Percentiles rank a stretch among this genome's conserved stretches.
Conservation (phyloP, 2,888 invertebrate species). For the Drosophila sordidula region DNA sequence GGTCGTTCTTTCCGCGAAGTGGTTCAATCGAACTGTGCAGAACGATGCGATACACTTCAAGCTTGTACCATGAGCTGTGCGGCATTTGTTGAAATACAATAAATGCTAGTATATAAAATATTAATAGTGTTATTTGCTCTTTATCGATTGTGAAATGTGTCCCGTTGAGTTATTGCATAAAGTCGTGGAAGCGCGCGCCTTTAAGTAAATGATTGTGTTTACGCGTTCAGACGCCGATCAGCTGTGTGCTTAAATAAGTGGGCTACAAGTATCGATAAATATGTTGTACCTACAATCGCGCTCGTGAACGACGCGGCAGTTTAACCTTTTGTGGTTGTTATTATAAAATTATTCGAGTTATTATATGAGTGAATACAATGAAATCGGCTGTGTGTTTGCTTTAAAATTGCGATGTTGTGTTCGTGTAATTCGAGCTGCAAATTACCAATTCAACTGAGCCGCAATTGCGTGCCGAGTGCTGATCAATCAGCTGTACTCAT, state of each 20-base stretch:
- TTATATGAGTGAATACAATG: slow-evolving; percentile 1
- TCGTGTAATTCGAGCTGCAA: neutral
- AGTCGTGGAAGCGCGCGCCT: neutral
- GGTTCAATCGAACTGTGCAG: too few species aligned
- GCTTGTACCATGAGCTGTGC: slow-evolving; percentile 1
- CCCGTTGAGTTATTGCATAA: neutral
- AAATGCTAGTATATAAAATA: neutral
- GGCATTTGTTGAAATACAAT: neutral
- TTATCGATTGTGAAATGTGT: neutral
- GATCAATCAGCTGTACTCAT: neutral
- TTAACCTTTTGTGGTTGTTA: neutral
- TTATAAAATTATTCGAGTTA: neutral
- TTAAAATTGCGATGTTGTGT: neutral
- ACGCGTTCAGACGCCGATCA: slow-evolving; percentile 5
- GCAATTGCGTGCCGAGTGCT: neutral
- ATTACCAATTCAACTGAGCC: neutral
- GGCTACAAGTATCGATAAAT: slow-evolving; percentile 4
- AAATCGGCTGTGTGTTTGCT: neutral
- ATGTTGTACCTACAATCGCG: too few species aligned
- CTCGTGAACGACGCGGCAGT: neutral
- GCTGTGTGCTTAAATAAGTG: slow-evolving; percentile 2
- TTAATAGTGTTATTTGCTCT: neutral
- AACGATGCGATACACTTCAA: too few species aligned
- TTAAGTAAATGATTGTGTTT: neutral
- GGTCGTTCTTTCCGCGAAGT: too few species aligned